These are phyloP conservation scores for Ptilodon capucinus DNA, from an alignment of 2,888 invertebrate genomes.

Conservation along the genomic window DNA sequence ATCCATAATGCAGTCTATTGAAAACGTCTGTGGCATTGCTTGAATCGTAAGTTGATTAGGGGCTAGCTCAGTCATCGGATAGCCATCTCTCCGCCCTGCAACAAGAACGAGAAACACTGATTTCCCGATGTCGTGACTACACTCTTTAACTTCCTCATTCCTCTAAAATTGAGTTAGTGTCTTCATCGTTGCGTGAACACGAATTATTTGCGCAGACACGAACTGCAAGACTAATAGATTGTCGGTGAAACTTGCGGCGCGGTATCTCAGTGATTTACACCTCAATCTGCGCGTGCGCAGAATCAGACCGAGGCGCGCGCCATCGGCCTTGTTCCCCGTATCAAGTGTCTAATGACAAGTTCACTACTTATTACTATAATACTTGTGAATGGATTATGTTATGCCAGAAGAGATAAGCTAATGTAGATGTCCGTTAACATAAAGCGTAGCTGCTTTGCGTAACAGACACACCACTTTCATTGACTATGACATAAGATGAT, in stretches of 20 bases:
- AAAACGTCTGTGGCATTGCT: too few relatives aligned
- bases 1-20: too few relatives aligned
- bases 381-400: not conserved
- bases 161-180: not conserved
- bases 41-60: not conserved
- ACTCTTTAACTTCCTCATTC: not conserved
- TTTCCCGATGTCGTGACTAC: not conserved
- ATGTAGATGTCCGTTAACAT: not conserved
- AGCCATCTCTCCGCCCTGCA: not conserved
- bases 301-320: slow-evolving; percentile 35
- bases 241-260: slow-evolving; percentile 25
- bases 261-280: slow-evolving; percentile 27
- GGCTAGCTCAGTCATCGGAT: not conserved
- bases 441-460: not conserved
- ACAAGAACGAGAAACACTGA: not conserved
- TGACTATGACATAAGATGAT: too few relatives aligned
- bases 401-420: not conserved
- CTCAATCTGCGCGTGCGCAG: slow-evolving; percentile 17
- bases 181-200: slow-evolving; percentile 27
- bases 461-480: not conserved
- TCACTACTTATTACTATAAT: slow-evolving; percentile 20
- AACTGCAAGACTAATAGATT: slow-evolving; percentile 21
- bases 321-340: slow-evolving; percentile 22
- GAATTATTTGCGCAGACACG: slow-evolving; percentile 26
- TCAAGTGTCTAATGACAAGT: slow-evolving; percentile 30